Base-by-base conservation (phyloP, 2,888 invertebrate genomes). In the Leptarthrus brevirostris region DNA sequence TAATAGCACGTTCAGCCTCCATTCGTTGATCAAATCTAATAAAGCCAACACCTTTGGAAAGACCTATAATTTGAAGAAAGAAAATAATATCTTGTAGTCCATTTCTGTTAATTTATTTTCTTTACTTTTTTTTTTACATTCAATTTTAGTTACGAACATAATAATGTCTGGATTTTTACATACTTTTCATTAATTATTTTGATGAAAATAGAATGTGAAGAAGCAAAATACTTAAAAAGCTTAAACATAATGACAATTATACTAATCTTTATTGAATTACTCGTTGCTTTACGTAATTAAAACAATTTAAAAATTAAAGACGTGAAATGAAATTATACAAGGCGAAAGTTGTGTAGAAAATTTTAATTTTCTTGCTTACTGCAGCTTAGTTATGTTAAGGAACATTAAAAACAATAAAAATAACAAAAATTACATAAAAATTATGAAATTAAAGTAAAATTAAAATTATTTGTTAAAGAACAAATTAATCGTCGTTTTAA, bases 41-140 rank as follows among this genome's bases (percentile, higher is more conserved):
- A 86, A 96, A 96, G 74, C 96, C 96, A 78, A 96, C 96, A 79
- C 96, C 96, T 86, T 96, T 96, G 77, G 95, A 96, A 82, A 95
- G 88, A 81, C 97, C 97, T 91, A 88, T 61, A 77, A n/a, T n/a
- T n/a, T n/a, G n/a, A n/a, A n/a, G n/a, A n/a, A 78, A 74, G 74
- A 76, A 54, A 10, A 20, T 22, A 6, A 54, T 22, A 22, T 14
- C 5, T 22, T n/a, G n/a, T n/a, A n/a, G n/a, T n/a, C n/a, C n/a
- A n/a, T n/a, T n/a, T n/a, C n/a, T n/a, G 16, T 16, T 30, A 34
- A 16, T 66, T 24, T 66, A 22, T 66, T 40, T 3, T 20, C 30
- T 61, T 40, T 40, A 30, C 16, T 69, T 14, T 69, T 24, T 66
- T 66, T 47, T 24, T 47, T 26, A 47, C 64, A 66, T 24, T 24